Conservation (phyloP, 2,888 invertebrate genomes). For the Agrypnus murinus region DNA sequence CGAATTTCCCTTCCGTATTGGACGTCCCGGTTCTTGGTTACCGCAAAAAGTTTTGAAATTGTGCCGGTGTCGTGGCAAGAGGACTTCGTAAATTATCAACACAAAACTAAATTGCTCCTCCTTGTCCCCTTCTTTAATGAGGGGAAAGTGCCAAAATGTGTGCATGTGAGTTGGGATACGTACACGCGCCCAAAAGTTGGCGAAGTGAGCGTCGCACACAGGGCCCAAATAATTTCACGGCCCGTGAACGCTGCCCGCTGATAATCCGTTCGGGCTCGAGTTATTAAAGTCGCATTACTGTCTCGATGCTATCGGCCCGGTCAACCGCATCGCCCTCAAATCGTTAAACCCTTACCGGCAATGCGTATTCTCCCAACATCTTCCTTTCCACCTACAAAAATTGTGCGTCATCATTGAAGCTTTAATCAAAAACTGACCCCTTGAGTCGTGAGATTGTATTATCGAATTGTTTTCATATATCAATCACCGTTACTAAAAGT, state of each 20-base stretch:
- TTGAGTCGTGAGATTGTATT: too few relatives aligned
- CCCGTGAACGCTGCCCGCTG: constrained; percentile 42
- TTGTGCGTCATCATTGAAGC: too few relatives aligned
- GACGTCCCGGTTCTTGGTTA: background rate
- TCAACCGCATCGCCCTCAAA: constrained; percentile 46
- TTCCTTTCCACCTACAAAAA: constrained; percentile 32
- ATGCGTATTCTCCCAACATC: constrained; percentile 47
- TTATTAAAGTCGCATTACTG: constrained; percentile 50
- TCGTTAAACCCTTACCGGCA: constrained; percentile 42
- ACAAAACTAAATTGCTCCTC: constrained; percentile 40
- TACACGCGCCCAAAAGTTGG: constrained; percentile 40
- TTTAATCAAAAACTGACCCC: too few relatives aligned
- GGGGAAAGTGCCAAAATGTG: constrained; percentile 42
- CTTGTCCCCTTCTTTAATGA: constrained; percentile 34
- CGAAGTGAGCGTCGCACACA: constrained; percentile 30
- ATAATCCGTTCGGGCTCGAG: constrained; percentile 44
- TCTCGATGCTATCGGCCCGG: constrained; percentile 48
- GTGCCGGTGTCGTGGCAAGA: constrained; percentile 4
- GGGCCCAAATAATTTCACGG: constrained; percentile 49
- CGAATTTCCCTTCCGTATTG: too few relatives aligned
- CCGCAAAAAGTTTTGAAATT: constrained; percentile 17
- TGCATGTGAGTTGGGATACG: constrained; percentile 36
- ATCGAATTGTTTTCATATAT: too few relatives aligned
- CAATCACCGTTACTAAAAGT: too few relatives aligned
- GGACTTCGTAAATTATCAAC: constrained; percentile 37